Evolutionary conservation across 1,140 invertebrate species (phyloP).

Genomic region (Aphidius ervi): DNA sequence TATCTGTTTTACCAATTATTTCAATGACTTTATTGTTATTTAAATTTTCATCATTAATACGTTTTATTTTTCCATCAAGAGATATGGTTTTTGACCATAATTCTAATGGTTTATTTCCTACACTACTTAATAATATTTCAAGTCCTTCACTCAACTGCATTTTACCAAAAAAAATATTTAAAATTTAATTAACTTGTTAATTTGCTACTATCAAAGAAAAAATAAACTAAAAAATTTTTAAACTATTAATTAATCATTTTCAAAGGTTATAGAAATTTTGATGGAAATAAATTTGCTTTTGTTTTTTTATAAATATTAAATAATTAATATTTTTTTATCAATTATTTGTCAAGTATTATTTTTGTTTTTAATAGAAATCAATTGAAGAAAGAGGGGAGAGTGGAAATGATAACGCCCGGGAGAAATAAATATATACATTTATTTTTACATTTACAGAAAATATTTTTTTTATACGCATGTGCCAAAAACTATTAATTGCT

Average conservation of each 20-base stretch:
- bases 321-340: not conserved
- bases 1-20: conserved; percentile 23
- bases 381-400: not conserved
- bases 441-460: conserved; percentile 1
- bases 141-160: conserved; percentile 20
- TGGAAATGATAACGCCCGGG: not conserved
- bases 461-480: conserved; percentile 17
- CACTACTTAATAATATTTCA: conserved; percentile 28
- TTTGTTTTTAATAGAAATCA: not conserved
- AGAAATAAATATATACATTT: not conserved
- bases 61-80: conserved; percentile 26
- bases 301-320: too few species aligned
- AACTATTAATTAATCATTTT: too few species aligned
- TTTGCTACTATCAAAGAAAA: not conserved
- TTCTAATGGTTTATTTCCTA: conserved; percentile 28
- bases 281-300: too few species aligned
- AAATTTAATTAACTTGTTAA: not conserved
- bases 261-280: too few species aligned
- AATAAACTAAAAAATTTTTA: not conserved
- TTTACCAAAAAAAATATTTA: not conserved
- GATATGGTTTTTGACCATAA: conserved; percentile 33
- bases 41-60: conserved; percentile 26
- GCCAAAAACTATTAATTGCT: conserved; percentile 43
- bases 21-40: conserved; percentile 31
- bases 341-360: not conserved